phyloP scores from a whole-genome alignment of 64 coral and sea anemone species.

The Porites australiensis region DNA sequence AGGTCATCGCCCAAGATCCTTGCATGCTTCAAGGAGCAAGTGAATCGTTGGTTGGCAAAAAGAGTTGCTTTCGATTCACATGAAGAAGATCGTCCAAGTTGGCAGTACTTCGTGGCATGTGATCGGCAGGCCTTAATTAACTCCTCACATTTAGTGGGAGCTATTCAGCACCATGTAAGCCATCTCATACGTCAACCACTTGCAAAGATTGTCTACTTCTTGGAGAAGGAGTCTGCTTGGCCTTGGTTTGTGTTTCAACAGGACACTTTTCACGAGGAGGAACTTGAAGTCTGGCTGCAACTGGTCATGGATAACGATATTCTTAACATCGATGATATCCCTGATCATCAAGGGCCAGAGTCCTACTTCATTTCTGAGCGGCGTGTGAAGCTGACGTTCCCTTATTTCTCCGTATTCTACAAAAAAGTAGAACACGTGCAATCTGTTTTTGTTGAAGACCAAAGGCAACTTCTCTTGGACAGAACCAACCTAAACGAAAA shows the following conservation, averaged over 20 bases:
- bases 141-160: constrained; percentile 75
- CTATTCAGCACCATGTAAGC: constrained; percentile 71
- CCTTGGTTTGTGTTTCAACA: neutral
- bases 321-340: constrained; percentile 60
- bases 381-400: neutral
- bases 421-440: constrained; percentile 25
- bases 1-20: constrained; percentile 49
- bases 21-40: constrained; percentile 64
- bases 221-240: constrained; percentile 86
- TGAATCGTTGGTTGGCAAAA: constrained; percentile 51
- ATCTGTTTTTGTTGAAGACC: constrained; percentile 27
- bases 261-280: neutral
- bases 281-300: constrained; percentile 44
- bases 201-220: constrained; percentile 86
- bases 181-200: constrained; percentile 77
- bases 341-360: constrained; percentile 70
- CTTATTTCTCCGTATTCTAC: constrained; percentile 26
- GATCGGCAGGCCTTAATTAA: constrained; percentile 79
- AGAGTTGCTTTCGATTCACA: constrained; percentile 22
- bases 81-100: neutral
- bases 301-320: constrained; percentile 64
- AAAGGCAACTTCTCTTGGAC: neutral
- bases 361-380: constrained; percentile 19
- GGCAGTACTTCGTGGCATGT: constrained; percentile 82
- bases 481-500: constrained; percentile 20